Evolutionary conservation across 35 echinoderm and acorn worm genomes (phyloP).

Genomic region (Acanthaster planci): DNA sequence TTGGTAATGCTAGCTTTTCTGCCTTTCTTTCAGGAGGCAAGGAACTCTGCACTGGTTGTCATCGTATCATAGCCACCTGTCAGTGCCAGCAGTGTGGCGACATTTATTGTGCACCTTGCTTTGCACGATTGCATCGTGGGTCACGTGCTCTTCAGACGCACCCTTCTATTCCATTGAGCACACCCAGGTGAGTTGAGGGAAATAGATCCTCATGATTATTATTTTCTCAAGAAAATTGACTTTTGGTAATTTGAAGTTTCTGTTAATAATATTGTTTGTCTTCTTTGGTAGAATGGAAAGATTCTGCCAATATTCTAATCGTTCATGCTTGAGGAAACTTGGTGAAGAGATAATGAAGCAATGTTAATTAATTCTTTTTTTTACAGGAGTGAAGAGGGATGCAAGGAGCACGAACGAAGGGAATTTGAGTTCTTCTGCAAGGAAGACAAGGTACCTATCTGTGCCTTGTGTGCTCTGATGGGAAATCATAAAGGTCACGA

Average conservation of each 20-base stretch:
- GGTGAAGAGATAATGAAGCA: too few species aligned
- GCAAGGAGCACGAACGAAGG: slow-evolving; percentile 53
- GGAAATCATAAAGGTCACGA: slow-evolving; percentile 52
- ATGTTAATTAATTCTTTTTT: not conserved
- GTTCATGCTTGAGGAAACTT: too few species aligned
- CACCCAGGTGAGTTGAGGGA: not conserved
- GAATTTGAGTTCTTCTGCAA: slow-evolving; percentile 47
- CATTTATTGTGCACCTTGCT: not conserved
- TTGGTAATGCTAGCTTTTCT: not conserved
- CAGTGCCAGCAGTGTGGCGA: slow-evolving; percentile 37
- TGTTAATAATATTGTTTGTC: not conserved
- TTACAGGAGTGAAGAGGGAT: not conserved
- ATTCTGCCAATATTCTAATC: not conserved
- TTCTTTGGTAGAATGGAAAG: not conserved
- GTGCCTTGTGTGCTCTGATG: slow-evolving; percentile 54
- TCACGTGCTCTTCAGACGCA: not conserved
- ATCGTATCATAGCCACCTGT: slow-evolving; percentile 28
- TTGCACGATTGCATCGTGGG: not conserved
- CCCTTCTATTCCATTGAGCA: not conserved
- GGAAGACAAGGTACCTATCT: slow-evolving; percentile 56
- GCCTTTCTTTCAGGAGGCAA: slow-evolving; percentile 6
- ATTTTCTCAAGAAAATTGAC: too few species aligned
- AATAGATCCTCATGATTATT: not conserved
- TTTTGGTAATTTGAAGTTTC: not conserved
- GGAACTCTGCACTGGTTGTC: slow-evolving; percentile 35